Percentiles rank a stretch among this genome's conserved stretches.
Evolutionary conservation across 2,888 invertebrate genomes (phyloP).

Genomic region (Formica aserva): DNA sequence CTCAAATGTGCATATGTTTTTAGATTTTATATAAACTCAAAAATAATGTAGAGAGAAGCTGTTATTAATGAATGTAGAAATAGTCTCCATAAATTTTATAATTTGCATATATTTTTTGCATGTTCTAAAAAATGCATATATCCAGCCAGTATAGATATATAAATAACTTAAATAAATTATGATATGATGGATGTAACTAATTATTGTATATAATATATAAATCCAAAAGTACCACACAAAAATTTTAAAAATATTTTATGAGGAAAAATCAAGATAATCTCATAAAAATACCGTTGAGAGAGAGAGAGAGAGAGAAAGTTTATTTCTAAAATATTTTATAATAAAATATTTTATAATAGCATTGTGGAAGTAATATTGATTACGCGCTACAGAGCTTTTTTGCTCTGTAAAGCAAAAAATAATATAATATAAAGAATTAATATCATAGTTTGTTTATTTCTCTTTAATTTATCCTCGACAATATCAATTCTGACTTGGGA

Average conservation of each 20-base stretch:
- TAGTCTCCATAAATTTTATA: neutral
- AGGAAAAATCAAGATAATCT: neutral
- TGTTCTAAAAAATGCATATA: neutral
- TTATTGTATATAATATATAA: neutral
- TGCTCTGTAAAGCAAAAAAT: neutral
- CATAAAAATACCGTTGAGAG: neutral
- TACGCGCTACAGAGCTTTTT: neutral
- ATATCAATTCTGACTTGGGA: constrained; percentile 4
- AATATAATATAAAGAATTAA: neutral
- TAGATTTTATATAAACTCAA: neutral
- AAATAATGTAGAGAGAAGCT: neutral
- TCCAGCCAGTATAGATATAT: neutral
- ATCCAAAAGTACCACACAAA: neutral
- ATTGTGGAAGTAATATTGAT: neutral
- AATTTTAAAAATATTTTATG: neutral
- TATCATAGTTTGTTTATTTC: neutral
- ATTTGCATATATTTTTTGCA: neutral
- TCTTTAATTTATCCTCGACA: constrained; percentile 20
- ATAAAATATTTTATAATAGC: neutral
- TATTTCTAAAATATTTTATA: neutral
- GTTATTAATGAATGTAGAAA: neutral
- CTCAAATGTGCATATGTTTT: neutral
- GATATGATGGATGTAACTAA: neutral
- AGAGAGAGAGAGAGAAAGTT: neutral
- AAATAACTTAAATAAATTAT: constrained; percentile 8